Conservation (phyloP, 2,113 vertebrate species). For the Ageneiosus marmoratus region DNA sequence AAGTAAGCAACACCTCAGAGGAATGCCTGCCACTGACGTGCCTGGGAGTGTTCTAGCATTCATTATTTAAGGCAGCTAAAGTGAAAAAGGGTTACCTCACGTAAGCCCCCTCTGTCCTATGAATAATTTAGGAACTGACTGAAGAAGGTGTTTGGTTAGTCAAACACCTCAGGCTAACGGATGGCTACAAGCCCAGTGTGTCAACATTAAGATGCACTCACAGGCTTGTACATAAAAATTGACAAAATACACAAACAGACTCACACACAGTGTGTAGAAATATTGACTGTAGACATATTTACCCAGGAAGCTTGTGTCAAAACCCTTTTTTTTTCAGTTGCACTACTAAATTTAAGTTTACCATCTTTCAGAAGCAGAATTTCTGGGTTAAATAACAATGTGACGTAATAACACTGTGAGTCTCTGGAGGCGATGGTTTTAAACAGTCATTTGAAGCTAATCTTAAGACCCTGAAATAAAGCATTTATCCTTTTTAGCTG, state of each 20-base stretch:
- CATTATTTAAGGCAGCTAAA: conserved; percentile 79
- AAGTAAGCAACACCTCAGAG: conserved; percentile 47
- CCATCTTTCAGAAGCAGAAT: conserved; percentile 18
- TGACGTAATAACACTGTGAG: not conserved
- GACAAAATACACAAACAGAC: conserved; percentile 52
- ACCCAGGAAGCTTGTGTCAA: not conserved
- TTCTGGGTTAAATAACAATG: not conserved
- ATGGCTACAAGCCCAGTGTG: conserved; percentile 62
- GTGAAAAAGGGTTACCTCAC: conserved; percentile 74
- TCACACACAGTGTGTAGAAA: conserved; percentile 36
- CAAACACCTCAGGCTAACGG: conserved; percentile 70
- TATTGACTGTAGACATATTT: not conserved
- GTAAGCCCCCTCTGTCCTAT: conserved; percentile 69
- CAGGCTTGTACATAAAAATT: conserved; percentile 53
- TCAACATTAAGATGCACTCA: conserved; percentile 53
- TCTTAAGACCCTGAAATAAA: not conserved
- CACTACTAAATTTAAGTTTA: conserved; percentile 14
- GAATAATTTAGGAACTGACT: conserved; percentile 76
- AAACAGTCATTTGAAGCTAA: conserved; percentile 11
- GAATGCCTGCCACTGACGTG: conserved; percentile 45
- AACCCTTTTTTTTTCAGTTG: not conserved
- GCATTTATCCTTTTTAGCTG: not conserved
- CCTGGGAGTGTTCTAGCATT: conserved; percentile 64
- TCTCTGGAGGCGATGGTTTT: not conserved
- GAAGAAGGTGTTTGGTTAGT: conserved; percentile 74